Evolutionary conservation across 1,140 invertebrate genomes (phyloP).

Genomic region (Eriosoma lanigerum): DNA sequence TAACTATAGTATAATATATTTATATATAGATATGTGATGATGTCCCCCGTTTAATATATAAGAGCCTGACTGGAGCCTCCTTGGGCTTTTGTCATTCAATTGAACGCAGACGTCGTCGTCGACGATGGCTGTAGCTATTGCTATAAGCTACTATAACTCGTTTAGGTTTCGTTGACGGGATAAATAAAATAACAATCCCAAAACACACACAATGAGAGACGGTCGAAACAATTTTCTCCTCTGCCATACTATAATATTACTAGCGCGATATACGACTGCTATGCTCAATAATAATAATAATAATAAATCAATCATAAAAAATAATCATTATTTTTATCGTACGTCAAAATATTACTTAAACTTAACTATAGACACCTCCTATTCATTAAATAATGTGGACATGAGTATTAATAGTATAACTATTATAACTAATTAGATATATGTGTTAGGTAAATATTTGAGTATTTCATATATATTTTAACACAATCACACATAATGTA

Average conservation of each 20-base stretch:
- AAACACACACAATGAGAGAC: neutral
- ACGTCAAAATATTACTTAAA: no score
- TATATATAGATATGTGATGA: neutral
- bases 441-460: no score
- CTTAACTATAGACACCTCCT: no score
- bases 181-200: conserved; percentile 21
- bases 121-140: neutral
- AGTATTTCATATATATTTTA: no score
- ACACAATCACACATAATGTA: no score
- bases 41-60: conserved; percentile 6
- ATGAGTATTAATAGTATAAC: no score
- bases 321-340: no score
- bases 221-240: neutral
- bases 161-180: conserved; percentile 10
- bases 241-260: neutral
- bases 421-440: no score
- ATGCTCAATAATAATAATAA: neutral
- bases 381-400: no score
- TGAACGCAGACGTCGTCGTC: neutral
- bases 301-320: no score
- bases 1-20: no score
- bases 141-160: conserved; percentile 16
- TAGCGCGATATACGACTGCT: neutral
- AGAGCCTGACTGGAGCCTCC: neutral
- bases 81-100: conserved; percentile 42